Percentiles rank a stretch among this genome's conserved stretches.
Conservation (phyloP, 2,888 invertebrate species). For the Branchipolynoe longqiensis region DNA sequence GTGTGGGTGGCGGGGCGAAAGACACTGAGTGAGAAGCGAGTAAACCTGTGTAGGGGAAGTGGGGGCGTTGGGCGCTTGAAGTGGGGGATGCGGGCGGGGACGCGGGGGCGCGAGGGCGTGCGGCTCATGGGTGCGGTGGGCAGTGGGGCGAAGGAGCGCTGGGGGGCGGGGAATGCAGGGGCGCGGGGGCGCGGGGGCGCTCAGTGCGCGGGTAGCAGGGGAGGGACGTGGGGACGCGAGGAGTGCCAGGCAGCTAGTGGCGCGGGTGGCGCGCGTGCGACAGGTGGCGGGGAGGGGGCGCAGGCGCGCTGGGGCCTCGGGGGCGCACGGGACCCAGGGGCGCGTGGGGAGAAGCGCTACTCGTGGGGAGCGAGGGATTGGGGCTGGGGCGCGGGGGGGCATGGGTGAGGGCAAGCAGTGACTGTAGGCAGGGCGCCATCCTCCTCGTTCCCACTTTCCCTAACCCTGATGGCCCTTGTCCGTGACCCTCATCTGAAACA, state of each 20-base stretch:
- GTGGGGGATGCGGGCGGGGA: too few species aligned
- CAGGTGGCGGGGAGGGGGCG: not conserved
- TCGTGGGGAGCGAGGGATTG: too few species aligned
- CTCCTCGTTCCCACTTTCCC: not conserved
- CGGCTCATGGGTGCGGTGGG: too few species aligned
- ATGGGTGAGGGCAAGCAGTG: not conserved
- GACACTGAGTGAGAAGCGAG: too few species aligned
- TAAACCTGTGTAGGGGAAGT: too few species aligned
- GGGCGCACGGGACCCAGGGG: not conserved
- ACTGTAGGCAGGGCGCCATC: not conserved
- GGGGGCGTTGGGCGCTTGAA: too few species aligned
- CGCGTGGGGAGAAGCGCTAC: not conserved
- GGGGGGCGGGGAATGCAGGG: too few species aligned
- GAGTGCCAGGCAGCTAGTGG: not conserved
- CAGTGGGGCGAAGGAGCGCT: too few species aligned
- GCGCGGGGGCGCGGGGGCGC: not conserved
- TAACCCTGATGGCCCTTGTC: slow-evolving; percentile 2
- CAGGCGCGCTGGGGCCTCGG: not conserved
- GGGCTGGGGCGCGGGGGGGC: not conserved
- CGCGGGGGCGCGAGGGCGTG: too few species aligned
- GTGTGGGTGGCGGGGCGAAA: too few species aligned
- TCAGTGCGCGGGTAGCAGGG: too few species aligned
- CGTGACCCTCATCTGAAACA: slow-evolving; percentile 23
- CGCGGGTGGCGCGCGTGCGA: not conserved
- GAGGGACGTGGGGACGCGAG: not conserved